phyloP scores from a whole-genome alignment of 2,797 vertebrate species.

The Carduelis carduelis region DNA sequence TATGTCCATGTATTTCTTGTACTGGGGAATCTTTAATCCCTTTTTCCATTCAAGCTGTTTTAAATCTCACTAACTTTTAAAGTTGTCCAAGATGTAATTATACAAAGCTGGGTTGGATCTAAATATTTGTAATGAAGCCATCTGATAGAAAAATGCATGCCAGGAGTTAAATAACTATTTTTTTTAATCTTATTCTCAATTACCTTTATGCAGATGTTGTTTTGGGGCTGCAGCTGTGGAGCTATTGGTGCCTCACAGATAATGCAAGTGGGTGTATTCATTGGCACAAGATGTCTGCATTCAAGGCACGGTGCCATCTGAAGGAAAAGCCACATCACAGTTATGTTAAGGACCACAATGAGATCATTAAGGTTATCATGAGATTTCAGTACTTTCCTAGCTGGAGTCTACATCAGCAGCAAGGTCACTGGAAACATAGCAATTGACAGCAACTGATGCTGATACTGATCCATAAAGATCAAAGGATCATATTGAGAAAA shows the following conservation, averaged over 20 bases:
- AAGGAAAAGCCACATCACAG: not conserved
- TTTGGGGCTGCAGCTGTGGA: slow-evolving; percentile 77
- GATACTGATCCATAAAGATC: not conserved
- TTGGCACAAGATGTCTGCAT: slow-evolving; percentile 82
- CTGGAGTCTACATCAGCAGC: not conserved
- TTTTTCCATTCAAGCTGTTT: not conserved
- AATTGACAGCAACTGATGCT: not conserved
- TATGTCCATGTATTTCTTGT: not conserved
- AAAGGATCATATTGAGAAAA: not conserved
- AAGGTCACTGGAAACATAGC: not conserved
- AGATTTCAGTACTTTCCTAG: not conserved
- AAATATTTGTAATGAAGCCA: not conserved
- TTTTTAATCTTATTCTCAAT: not conserved
- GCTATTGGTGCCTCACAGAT: slow-evolving; percentile 83
- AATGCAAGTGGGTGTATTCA: slow-evolving; percentile 80
- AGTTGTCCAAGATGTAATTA: not conserved
- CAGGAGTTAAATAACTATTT: not conserved
- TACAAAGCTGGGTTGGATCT: not conserved
- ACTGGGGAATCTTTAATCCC: not conserved
- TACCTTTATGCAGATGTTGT: slow-evolving; percentile 78
- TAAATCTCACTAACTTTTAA: not conserved
- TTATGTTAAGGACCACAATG: not conserved
- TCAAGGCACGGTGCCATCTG: slow-evolving; percentile 82
- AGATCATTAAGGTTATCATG: not conserved
- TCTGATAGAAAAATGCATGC: not conserved